phyloP scores from a whole-genome alignment of 2,888 invertebrate genomes.

The Phaedon cochleariae region DNA sequence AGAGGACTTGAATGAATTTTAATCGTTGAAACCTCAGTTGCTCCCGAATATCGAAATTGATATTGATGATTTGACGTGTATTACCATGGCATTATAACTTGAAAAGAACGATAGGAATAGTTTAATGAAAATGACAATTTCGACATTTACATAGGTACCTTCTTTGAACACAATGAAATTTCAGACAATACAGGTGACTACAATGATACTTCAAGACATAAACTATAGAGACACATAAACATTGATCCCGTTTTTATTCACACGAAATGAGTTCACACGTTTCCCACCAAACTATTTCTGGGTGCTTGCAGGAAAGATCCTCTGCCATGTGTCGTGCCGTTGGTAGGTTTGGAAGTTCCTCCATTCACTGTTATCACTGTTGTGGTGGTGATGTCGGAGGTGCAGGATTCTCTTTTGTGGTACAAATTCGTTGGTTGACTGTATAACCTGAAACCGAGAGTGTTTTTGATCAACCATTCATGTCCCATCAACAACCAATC shows the following conservation, averaged over 20 bases:
- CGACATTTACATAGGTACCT: no score
- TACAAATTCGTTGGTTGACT: slow-evolving; percentile 73
- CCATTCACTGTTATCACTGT: slow-evolving; percentile 70
- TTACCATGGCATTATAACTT: no score
- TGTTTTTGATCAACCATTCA: no score
- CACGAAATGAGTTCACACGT: slow-evolving; percentile 33
- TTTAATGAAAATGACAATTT: no score
- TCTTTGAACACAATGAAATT: neutral
- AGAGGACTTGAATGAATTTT: no score
- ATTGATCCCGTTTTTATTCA: neutral
- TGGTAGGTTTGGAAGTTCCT: slow-evolving; percentile 53
- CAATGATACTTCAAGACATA: no score
- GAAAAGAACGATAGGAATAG: no score
- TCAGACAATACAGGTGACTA: neutral
- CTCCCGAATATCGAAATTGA: no score
- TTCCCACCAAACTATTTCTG: slow-evolving; percentile 47
- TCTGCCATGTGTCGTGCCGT: slow-evolving; percentile 45
- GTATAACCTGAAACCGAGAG: slow-evolving; percentile 67
- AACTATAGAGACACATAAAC: neutral
- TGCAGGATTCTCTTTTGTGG: slow-evolving; percentile 80
- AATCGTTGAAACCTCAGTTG: no score
- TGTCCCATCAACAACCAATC: no score
- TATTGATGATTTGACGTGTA: no score
- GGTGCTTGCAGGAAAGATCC: slow-evolving; percentile 57
- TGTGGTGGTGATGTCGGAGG: slow-evolving; percentile 82